Base-by-base conservation (phyloP, 2,888 invertebrate species). In the Nudaria mundana region DNA sequence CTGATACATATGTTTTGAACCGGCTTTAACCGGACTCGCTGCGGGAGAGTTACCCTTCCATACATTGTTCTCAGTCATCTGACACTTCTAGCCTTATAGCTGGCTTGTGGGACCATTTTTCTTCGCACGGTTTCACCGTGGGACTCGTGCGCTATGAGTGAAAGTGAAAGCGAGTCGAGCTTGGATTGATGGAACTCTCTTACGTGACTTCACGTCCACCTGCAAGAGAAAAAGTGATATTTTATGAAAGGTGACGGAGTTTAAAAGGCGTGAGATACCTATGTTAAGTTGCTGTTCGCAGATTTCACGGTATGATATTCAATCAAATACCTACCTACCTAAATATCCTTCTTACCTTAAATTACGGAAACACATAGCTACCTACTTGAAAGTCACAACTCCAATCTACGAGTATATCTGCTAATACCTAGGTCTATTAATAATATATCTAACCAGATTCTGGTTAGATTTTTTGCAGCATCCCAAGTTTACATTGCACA, bases 61-160 rank as follows among this genome's bases (percentile, higher is more conserved):
- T 64, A 68, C 80, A 81, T 83, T 45, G 58, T 63, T 53, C 66
- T 66, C 51, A 61, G 50, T 87, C 81, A 84, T 71, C 83, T 85
- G 74, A 66, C 63, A 63, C 78, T 75, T 72, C 64, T 66, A 59
- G 65, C 63, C 56, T 67, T 67, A 60, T 65, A 60, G 52, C 63
- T 66, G 63, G 63, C 65, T 45, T 45, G 52, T 52, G 72, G 67
- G 71, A 71, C 55, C 85, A 85, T 85, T 83, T 82, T 84, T 66
- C 80, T 76, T 79, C 80, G 67, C 84, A 81, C 83, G 81, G 76
- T 83, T 84, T 83, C 81, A 63, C 81, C 77, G 76, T 75, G 76
- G 66, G 64, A 40, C 62, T 49, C 53, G 63, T 68, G 76, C 73
- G 67, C 65, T 63, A 48, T 71, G 18, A 18, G 18, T 5, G 8